Conservation (phyloP, 2,113 vertebrate species). For the Theristicus caerulescens region DNA sequence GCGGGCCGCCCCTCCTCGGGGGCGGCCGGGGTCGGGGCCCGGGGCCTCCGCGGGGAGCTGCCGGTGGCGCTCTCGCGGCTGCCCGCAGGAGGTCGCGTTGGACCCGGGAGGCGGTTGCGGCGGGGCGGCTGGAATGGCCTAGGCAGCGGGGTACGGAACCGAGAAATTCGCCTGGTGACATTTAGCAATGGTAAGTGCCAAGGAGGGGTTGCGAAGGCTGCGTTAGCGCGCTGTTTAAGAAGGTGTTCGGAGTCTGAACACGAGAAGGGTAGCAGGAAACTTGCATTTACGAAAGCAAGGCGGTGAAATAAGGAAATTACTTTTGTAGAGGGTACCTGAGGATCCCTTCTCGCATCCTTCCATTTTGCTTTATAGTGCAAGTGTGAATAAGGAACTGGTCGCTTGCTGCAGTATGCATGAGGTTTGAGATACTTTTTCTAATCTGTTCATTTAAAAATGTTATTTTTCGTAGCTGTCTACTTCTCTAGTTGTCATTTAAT, state of each 20-base stretch:
- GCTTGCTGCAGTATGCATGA: background rate
- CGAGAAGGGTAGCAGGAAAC: background rate
- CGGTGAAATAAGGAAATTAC: background rate
- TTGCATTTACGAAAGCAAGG: background rate
- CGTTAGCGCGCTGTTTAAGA: background rate
- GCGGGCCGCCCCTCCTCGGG: background rate
- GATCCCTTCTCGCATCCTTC: background rate
- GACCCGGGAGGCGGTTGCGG: rapidly evolving
- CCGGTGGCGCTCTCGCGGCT: background rate
- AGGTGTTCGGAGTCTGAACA: background rate
- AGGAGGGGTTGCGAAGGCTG: background rate
- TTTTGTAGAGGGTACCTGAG: background rate
- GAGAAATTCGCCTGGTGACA: background rate
- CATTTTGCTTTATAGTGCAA: background rate
- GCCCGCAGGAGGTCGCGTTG: background rate
- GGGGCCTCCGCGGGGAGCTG: background rate
- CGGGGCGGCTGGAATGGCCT: background rate
- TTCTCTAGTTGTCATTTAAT: background rate
- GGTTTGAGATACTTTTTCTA: background rate
- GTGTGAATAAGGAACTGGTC: background rate
- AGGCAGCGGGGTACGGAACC: rapidly evolving
- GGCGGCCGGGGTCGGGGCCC: background rate
- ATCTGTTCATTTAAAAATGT: background rate
- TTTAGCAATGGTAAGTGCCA: background rate
- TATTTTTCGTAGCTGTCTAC: background rate